phyloP scores from a whole-genome alignment of 35 echinoderm and acorn worm genomes.

The Lytechinus variegatus region DNA sequence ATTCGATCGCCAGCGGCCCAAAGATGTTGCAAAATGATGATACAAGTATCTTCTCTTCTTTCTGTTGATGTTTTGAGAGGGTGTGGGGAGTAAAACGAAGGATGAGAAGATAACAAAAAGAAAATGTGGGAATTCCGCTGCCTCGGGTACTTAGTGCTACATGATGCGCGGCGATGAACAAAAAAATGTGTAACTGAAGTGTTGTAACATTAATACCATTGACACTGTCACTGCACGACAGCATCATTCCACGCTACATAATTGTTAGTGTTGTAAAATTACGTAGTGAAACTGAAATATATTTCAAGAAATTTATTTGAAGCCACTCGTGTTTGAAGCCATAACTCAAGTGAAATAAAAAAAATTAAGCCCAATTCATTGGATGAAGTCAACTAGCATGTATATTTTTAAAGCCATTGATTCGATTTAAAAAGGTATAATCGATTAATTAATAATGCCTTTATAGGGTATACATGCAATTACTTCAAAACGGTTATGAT shows the following conservation, averaged over 20 bases:
- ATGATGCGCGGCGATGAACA: not conserved
- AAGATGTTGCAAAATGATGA: conserved; percentile 13
- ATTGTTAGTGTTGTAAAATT: not conserved
- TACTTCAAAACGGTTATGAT: too few relatives aligned
- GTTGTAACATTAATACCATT: not conserved
- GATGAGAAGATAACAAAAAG: not conserved
- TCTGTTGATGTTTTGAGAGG: not conserved
- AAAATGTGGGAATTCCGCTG: not conserved
- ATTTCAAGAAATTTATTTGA: not conserved
- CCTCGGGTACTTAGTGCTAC: conserved; percentile 8
- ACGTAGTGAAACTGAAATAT: not conserved
- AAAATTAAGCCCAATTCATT: not conserved
- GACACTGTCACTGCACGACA: not conserved
- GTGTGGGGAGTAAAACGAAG: not conserved
- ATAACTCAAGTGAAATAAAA: not conserved
- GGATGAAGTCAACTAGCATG: too few relatives aligned
- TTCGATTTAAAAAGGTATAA: too few relatives aligned
- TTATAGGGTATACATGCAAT: too few relatives aligned
- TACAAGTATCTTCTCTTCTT: not conserved
- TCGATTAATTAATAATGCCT: too few relatives aligned
- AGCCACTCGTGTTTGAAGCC: not conserved
- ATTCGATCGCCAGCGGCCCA: not conserved
- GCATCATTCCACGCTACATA: not conserved
- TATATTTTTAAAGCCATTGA: too few relatives aligned
- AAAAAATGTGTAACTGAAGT: not conserved